Evolutionary conservation across 2,113 vertebrate species (phyloP).

Genomic region (Pungitius pungitius): DNA sequence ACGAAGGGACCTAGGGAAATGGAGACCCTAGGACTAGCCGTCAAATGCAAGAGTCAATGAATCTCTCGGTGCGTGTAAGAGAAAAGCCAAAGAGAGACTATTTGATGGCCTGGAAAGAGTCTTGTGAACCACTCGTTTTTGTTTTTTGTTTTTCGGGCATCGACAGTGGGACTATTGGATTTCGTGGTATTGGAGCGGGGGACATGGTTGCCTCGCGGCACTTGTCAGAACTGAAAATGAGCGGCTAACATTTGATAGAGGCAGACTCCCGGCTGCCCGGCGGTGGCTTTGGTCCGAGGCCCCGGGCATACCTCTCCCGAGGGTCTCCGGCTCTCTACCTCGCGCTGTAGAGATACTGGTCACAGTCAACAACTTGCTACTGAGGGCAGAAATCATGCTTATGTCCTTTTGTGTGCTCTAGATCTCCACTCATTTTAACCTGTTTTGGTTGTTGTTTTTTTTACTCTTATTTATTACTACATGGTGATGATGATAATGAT

Average conservation of each 20-base stretch:
- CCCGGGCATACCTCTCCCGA: constrained; percentile 67
- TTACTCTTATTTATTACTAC: constrained; percentile 83
- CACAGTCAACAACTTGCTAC: constrained; percentile 78
- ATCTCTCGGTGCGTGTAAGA: constrained; percentile 53
- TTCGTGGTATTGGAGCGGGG: neutral
- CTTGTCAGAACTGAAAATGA: constrained; percentile 39
- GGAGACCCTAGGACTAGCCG: constrained; percentile 46
- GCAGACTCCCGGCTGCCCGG: constrained; percentile 42
- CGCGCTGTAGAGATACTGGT: constrained; percentile 82
- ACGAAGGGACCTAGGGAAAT: constrained; percentile 36
- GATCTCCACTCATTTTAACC: constrained; percentile 74
- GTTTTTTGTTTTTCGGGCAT: constrained; percentile 43
- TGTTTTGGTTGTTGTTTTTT: constrained; percentile 55
- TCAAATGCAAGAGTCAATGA: constrained; percentile 35
- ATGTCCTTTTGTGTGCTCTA: constrained; percentile 69
- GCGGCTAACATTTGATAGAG: constrained; percentile 11
- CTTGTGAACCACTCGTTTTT: constrained; percentile 15
- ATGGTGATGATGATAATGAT: constrained; percentile 78
- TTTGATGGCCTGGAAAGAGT: constrained; percentile 40
- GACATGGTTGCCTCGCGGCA: constrained; percentile 9
- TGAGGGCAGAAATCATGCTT: constrained; percentile 72
- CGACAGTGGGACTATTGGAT: neutral
- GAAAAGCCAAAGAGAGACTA: constrained; percentile 65
- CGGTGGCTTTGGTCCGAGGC: constrained; percentile 57
- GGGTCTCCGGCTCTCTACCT: constrained; percentile 81